phyloP scores from a whole-genome alignment of 35 echinoderm and acorn worm genomes.

The Lytechinus pictus region DNA sequence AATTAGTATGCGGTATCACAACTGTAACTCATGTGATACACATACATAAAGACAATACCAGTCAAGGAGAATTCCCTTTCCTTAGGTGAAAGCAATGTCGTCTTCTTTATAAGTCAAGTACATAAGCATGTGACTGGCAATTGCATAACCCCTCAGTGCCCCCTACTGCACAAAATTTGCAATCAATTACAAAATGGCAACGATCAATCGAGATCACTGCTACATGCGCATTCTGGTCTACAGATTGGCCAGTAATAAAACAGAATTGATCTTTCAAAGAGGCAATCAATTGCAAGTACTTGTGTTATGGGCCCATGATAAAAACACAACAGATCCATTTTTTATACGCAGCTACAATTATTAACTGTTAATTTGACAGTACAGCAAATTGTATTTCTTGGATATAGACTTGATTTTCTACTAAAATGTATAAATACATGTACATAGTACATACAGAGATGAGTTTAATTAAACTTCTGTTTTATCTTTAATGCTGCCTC shows the following conservation, averaged over 20 bases:
- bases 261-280: no score
- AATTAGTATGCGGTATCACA: conserved; percentile 38
- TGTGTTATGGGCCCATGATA: no score
- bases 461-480: background rate
- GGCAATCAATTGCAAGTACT: no score
- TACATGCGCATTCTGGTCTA: no score
- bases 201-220: no score
- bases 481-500: background rate
- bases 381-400: background rate
- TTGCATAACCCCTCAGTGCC: no score
- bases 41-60: background rate
- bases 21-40: background rate
- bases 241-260: no score
- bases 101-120: background rate
- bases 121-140: background rate
- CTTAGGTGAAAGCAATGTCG: background rate
- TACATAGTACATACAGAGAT: background rate
- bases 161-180: no score
- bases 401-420: background rate
- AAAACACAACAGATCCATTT: background rate
- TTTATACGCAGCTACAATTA: background rate
- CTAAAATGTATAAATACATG: background rate
- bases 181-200: no score
- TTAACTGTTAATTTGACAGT: background rate
- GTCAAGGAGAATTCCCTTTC: background rate